A percentile compares a stretch with the other conserved stretches of the same genome.
Evolutionary conservation across 2,888 invertebrate species (phyloP).

Genomic region (Argyresthia goedartella): DNA sequence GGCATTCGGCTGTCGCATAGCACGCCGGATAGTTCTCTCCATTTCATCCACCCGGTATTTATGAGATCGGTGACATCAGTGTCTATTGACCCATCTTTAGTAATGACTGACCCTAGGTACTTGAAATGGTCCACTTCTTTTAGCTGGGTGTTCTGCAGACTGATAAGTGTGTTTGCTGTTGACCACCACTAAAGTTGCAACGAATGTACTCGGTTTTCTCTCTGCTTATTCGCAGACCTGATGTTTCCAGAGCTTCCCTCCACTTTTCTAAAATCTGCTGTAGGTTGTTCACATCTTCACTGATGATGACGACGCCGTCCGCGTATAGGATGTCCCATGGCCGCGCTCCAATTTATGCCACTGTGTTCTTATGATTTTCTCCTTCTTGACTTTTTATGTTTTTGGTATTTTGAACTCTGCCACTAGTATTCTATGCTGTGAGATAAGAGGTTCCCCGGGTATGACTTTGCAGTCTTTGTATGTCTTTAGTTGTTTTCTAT

Average conservation of each 20-base stretch:
- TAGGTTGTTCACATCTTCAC: not conserved
- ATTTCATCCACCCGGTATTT: too few relatives aligned
- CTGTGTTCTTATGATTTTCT: too few relatives aligned
- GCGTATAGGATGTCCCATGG: not conserved
- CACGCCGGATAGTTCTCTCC: too few relatives aligned
- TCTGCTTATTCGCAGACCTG: too few relatives aligned
- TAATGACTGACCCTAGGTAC: not conserved
- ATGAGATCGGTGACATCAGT: too few relatives aligned
- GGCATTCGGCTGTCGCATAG: too few relatives aligned
- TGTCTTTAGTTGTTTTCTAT: not conserved
- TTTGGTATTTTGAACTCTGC: constrained; percentile 7
- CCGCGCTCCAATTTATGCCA: too few relatives aligned
- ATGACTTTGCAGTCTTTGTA: constrained; percentile 7
- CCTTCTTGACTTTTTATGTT: too few relatives aligned
- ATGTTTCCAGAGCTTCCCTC: too few relatives aligned
- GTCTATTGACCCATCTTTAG: not conserved
- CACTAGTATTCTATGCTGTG: constrained; percentile 9
- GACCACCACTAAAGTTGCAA: not conserved
- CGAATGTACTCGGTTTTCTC: not conserved
- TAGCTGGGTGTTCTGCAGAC: not conserved
- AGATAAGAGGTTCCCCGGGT: constrained; percentile 4
- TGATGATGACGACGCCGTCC: not conserved
- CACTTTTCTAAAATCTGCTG: too few relatives aligned
- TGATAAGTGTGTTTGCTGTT: not conserved
- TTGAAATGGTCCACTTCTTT: not conserved